phyloP scores from a whole-genome alignment of 2,888 invertebrate genomes.

The Stramonita haemastoma region DNA sequence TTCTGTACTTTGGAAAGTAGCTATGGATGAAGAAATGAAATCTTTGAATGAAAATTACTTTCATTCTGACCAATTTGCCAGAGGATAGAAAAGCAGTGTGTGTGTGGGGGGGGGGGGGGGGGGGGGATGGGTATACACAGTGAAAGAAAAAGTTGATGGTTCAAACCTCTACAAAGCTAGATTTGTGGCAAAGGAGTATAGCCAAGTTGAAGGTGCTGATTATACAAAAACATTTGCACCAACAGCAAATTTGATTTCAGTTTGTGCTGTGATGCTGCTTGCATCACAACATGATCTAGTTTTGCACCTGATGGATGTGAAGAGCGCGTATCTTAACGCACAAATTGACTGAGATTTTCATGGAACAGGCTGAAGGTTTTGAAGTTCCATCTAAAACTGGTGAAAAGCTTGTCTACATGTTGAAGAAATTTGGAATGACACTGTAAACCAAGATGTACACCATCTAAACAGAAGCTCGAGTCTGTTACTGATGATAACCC shows the following conservation, averaged over 20 bases:
- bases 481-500: too few species aligned
- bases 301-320: constrained; percentile 3
- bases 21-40: not conserved
- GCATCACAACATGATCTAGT: not conserved
- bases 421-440: not conserved
- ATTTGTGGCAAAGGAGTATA: constrained; percentile 1
- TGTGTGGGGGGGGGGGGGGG: too few species aligned
- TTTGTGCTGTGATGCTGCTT: not conserved
- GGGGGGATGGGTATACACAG: not conserved
- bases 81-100: not conserved
- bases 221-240: not conserved
- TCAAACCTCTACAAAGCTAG: constrained; percentile 8
- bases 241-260: not conserved
- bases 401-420: not conserved
- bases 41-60: too few species aligned
- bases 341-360: not conserved
- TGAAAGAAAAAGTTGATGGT: not conserved
- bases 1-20: not conserved
- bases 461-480: not conserved
- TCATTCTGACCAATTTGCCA: not conserved
- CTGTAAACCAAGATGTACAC: too few species aligned
- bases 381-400: too few species aligned
- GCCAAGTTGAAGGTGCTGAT: too few species aligned
- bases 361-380: not conserved
- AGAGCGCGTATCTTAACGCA: not conserved